Evolutionary conservation across 1,140 invertebrate species (phyloP), one percentile per base, ranked within the genome.

Genomic region (Bombus ignitus): DNA sequence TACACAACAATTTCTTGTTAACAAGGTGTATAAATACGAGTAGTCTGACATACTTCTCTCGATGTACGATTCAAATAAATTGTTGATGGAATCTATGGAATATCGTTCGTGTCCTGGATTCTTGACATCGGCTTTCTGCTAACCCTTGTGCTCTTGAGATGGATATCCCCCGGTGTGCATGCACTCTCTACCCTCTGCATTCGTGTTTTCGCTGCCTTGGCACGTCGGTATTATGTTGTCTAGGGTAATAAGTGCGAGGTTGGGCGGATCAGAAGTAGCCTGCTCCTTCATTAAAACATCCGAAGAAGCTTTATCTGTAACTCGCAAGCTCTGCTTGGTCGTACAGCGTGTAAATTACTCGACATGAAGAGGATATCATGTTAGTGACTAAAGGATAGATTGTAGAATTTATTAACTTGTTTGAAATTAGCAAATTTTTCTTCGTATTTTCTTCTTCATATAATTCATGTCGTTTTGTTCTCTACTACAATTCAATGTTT

Each of bases 41-140:
- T 87, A 87, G 84, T 90, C 53, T 44, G 22, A 44, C 39, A 42
- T 66, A 66, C 44, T 86, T 4, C 35, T 76, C 35, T 68, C 22
- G 35, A 28, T 47, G 47, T 15, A 57, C 65, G 44, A 83, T 83
- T 32, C 39, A 77, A 82, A 89, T 85, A 89, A 89, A 89, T 87
- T 68, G 62, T 76, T 42, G 80, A 76, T 28, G 39, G 9, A 74
- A 35, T 57, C 72, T 62, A 39, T 57, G 76, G 47, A 59, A 57
- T 25, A 66, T 44, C 22, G 65, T n/a, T 35, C 72, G n/a, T 68
- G 28, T 81, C 39, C 42, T 37, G 57, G 25, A 89, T 86, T 89
- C 74, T 85, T 86, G 57, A 47, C 83, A 79, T 83, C 37, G 39
- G 28, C 3, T 35, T 71, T n/a, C 25, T 71, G 37, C 59, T 81